These are phyloP conservation scores for Orchesella flavescens DNA, from an alignment of 2,888 invertebrate genomes.

Conservation along the genomic window DNA sequence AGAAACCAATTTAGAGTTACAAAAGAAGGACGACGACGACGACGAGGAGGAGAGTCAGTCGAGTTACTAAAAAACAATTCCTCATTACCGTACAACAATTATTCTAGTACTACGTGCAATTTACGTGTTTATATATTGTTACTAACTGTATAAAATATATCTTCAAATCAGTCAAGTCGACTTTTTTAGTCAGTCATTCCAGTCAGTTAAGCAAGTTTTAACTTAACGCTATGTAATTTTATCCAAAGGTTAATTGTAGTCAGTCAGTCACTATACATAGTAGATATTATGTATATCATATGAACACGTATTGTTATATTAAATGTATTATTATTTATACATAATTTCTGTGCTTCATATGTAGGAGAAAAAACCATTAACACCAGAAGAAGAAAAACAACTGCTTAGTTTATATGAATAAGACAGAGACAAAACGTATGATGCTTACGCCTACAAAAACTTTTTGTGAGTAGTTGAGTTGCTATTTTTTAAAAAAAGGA, in stretches of 20 bases:
- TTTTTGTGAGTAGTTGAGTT: too few species aligned
- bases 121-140: conserved; percentile 11
- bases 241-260: conserved; percentile 19
- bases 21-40: too few species aligned
- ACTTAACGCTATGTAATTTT: conserved; percentile 5
- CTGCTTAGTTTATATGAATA: background rate
- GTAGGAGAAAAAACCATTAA: conserved; percentile 2
- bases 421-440: too few species aligned
- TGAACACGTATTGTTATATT: background rate
- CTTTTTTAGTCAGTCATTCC: conserved; percentile 44
- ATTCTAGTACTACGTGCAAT: conserved; percentile 25
- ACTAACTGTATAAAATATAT: conserved; percentile 2
- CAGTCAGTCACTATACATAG: background rate
- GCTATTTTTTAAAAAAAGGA: too few species aligned
- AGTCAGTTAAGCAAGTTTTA: conserved; percentile 25
- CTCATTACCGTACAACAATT: conserved; percentile 16
- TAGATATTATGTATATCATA: background rate
- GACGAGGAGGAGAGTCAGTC: background rate
- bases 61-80: background rate
- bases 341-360: too few species aligned
- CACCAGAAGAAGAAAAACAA: background rate
- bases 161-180: conserved; percentile 12
- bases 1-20: background rate
- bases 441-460: too few species aligned
- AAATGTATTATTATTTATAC: background rate